Base-by-base conservation (phyloP, 2,113 vertebrate genomes). In the Cavia porcellus region DNA sequence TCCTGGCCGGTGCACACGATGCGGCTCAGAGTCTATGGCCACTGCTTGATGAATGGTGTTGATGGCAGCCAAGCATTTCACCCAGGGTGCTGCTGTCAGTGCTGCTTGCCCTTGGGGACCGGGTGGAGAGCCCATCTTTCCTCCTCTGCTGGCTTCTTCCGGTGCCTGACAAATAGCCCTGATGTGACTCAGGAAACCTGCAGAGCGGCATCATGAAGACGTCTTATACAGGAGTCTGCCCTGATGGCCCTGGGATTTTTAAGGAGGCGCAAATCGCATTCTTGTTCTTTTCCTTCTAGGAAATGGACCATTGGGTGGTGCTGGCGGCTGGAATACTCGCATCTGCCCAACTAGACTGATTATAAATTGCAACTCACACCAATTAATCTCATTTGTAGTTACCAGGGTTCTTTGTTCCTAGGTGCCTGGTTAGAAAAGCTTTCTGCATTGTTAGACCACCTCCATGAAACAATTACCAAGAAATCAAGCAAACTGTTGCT, bases 401-500 rank as follows among this genome's bases (percentile, higher is more conserved):
- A 47, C 79, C 92, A 96, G 89, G 79, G 15, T 0, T 96, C 97
- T 95, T 55, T 96, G 45, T 85, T 87, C 82, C 72, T 90, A 59
- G 7, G 30, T 94, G 93, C 96, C 93, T 64, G 82, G 82, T 83
- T 94, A 77, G 81, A 55, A 81, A 66, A 94, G 90, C 66, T 83
- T 93, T 88, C 82, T 35, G 20, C 93, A 15, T 87, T 97, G 82
- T 83, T 22, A 66, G 22, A 22, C 64, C 82, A n/a, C 87, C 81
- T 81, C 89, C 70, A 59, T 68, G 45, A 89, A 66, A 85, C 88
- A 86, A n/a, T 96, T 96, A 92, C 55, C 85, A 92, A 90, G 95
- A 96, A 98, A 94, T 88, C 82, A 89, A 94, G 75, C 96, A 97
- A 86, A 92, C 66, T 32, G 32, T 93, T 97, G 59, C 93, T 97